Evolutionary conservation across 1,140 invertebrate genomes (phyloP).

Genomic region (Myzus persicae): DNA sequence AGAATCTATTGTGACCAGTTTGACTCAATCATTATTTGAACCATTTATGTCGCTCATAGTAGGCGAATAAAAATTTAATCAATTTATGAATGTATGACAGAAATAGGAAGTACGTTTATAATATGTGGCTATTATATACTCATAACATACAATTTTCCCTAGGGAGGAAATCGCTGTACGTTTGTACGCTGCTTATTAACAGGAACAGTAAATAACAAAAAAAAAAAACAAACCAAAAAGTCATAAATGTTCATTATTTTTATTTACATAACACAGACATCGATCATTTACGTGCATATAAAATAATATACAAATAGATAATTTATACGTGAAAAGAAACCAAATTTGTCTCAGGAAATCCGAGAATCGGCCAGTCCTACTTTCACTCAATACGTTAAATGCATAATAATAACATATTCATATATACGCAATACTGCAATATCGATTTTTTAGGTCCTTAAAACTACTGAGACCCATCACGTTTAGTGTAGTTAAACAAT

Average conservation of each 20-base stretch:
- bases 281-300: not conserved
- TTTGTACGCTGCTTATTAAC: not conserved
- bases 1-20: not conserved
- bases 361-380: not conserved
- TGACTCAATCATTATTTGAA: not conserved
- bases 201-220: not conserved
- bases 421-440: not conserved
- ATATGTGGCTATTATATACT: not conserved
- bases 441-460: not conserved
- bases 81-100: not conserved
- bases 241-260: constrained; percentile 12
- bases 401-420: not conserved
- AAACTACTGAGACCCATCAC: constrained; percentile 50
- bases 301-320: not conserved
- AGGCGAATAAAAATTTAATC: not conserved
- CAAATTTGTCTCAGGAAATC: not conserved
- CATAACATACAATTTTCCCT: not conserved
- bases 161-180: not conserved
- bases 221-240: not conserved
- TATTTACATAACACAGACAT: not conserved
- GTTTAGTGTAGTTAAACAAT: not conserved
- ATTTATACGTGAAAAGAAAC: not conserved
- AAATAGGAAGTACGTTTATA: not conserved
- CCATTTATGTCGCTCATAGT: not conserved
- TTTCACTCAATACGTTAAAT: constrained; percentile 25